Base-by-base conservation (phyloP, 1,140 invertebrate species). In the Achatina immaculata region DNA sequence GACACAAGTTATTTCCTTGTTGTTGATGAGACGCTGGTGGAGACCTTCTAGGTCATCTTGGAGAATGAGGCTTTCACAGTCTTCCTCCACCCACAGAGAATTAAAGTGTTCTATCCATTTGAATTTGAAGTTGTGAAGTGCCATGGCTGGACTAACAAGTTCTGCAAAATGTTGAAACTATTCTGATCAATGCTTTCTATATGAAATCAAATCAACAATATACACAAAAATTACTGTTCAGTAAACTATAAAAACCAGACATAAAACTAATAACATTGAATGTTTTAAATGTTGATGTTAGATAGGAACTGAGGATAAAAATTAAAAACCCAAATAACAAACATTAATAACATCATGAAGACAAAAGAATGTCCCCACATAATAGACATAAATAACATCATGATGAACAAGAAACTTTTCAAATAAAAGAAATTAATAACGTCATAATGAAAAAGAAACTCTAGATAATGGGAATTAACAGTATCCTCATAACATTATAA, bases 41-140 rank as follows among this genome's bases (percentile, higher is more conserved):
- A 94, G 89, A 3, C 90, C 87, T 69, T 92, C 88, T 2, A 93
- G 91, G 34, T 92, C 91, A 87, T 94, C 92, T 74, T 93, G 87
- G 19, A 90, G 92, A 21, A 92, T 92, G 74, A 94, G 90, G 80
- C 85, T 90, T 87, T 94, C 93, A 86, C 93, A 93, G 83, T 93
- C 92, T 88, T 94, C 94, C 81, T 88, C 83, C 3, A 93, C 91
- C 94, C 94, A 94, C 28, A 91, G 88, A 43, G 90, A 89, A 84
- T 94, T 94, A 38, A 93, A 91, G 85, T 93, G 93, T 55, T 94
- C 93, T 43, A 90, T 86, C 92, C 93, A 94, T 87, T 93, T 93
- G n/a, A 85, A 74, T 72, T 85, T 86, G 66, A 43, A 80, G 48
- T 78, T 83, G 42, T 80, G 80, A 3, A 69, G 78, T 21, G 78